Percentiles rank a stretch among this genome's conserved stretches.
phyloP scores from a whole-genome alignment of 2,888 invertebrate genomes.

The Agrochola lychnidis region DNA sequence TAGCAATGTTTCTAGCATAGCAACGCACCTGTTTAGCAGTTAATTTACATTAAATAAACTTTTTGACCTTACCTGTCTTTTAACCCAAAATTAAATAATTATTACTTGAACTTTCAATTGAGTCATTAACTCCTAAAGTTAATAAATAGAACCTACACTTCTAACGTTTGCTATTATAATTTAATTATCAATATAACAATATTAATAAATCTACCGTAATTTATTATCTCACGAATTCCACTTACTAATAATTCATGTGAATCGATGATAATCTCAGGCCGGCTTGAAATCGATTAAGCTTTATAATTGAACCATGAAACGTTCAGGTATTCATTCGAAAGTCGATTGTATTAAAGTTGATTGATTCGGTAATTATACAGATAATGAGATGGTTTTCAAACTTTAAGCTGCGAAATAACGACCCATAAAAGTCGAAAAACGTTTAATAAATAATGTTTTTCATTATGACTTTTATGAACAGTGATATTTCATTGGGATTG shows the following conservation, averaged over 20 bases:
- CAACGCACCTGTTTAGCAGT: too few species aligned
- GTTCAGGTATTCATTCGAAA: slow-evolving; percentile 49
- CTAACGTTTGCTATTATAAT: neutral
- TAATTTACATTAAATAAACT: too few species aligned
- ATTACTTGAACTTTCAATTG: too few species aligned
- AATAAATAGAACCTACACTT: too few species aligned
- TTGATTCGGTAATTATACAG: slow-evolving; percentile 62
- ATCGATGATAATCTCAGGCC: slow-evolving; percentile 19
- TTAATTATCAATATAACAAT: slow-evolving; percentile 7
- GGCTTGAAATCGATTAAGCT: slow-evolving; percentile 43
- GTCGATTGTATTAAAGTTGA: slow-evolving; percentile 53
- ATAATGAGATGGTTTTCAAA: slow-evolving; percentile 63
- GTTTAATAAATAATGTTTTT: slow-evolving; percentile 46
- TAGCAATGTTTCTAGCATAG: neutral
- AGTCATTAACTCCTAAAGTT: neutral
- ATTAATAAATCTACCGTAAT: slow-evolving; percentile 23
- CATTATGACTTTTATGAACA: slow-evolving; percentile 29
- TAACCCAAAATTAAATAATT: neutral
- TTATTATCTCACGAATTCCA: slow-evolving; percentile 20
- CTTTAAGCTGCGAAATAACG: slow-evolving; percentile 52
- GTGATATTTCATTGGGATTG: slow-evolving; percentile 38
- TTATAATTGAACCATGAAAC: slow-evolving; percentile 49
- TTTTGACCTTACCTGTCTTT: neutral
- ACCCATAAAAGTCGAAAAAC: slow-evolving; percentile 39
- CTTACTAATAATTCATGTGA: slow-evolving; percentile 40